Evolutionary conservation across 2,113 vertebrate genomes (phyloP).

Genomic region (Cyprinus carpio): DNA sequence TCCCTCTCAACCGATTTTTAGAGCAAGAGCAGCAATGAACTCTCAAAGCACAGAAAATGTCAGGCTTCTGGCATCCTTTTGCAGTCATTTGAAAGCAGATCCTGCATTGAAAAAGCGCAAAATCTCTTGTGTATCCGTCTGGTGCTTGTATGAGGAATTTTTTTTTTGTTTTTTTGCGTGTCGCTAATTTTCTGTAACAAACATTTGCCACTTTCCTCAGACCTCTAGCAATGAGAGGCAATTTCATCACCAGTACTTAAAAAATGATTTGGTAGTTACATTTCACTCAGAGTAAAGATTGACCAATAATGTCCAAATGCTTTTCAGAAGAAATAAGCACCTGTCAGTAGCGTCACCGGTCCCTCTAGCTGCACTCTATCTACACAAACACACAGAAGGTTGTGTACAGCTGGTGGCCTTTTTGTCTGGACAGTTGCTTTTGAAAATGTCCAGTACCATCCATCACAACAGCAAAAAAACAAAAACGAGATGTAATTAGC

Average conservation of each 20-base stretch:
- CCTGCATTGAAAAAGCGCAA: background rate
- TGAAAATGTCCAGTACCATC: conserved; percentile 22
- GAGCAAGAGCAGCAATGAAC: conserved; percentile 1
- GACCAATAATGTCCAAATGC: background rate
- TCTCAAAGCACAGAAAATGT: conserved; percentile 1
- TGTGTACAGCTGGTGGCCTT: conserved; percentile 28
- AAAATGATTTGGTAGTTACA: background rate
- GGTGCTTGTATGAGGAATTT: conserved; percentile 11
- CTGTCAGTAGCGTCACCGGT: background rate
- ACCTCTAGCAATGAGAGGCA: background rate
- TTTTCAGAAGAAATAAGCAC: background rate
- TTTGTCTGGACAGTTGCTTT: conserved; percentile 25
- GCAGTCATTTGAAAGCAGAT: background rate
- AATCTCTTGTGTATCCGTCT: background rate
- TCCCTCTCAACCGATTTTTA: conserved; percentile 45
- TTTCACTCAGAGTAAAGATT: background rate
- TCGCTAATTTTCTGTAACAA: background rate
- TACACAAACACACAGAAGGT: conserved; percentile 20
- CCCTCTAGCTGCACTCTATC: background rate
- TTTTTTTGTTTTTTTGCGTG: background rate
- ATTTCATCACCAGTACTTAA: background rate
- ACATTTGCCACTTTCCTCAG: background rate
- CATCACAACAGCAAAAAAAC: background rate
- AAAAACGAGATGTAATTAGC: conserved; percentile 3
- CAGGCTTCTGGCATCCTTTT: background rate